Conservation (phyloP, 2,888 invertebrate genomes). For the Idaea biselata region DNA sequence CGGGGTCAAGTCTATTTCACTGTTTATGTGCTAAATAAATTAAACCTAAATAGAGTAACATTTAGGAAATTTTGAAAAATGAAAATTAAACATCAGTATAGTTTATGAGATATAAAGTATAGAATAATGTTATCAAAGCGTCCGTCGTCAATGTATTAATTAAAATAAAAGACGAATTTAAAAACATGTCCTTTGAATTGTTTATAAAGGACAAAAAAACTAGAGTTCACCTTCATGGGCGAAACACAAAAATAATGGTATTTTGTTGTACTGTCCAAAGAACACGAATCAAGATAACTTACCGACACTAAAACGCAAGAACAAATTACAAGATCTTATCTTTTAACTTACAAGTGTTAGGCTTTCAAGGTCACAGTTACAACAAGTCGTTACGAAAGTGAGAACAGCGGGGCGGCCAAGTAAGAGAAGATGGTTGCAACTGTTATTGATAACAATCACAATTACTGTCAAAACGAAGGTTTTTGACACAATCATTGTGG, state of each 20-base stretch:
- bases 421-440: not conserved
- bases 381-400: not conserved
- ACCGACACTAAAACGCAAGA: not conserved
- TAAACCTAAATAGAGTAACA: too few species aligned
- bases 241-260: not conserved
- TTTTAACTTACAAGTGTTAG: not conserved
- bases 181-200: too few species aligned
- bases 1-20: too few species aligned
- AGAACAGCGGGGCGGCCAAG: not conserved
- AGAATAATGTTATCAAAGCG: too few species aligned
- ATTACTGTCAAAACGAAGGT: not conserved
- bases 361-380: conserved; percentile 1
- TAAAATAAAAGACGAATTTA: too few species aligned
- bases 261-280: not conserved
- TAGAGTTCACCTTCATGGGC: not conserved
- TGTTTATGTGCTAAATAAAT: too few species aligned
- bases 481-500: too few species aligned
- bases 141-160: too few species aligned
- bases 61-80: too few species aligned
- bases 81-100: too few species aligned
- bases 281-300: not conserved
- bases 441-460: not conserved
- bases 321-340: not conserved
- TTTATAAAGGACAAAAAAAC: too few species aligned
- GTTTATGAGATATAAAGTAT: too few species aligned